Base-by-base conservation (phyloP, 2,113 vertebrate species). In the Alethe diademata region DNA sequence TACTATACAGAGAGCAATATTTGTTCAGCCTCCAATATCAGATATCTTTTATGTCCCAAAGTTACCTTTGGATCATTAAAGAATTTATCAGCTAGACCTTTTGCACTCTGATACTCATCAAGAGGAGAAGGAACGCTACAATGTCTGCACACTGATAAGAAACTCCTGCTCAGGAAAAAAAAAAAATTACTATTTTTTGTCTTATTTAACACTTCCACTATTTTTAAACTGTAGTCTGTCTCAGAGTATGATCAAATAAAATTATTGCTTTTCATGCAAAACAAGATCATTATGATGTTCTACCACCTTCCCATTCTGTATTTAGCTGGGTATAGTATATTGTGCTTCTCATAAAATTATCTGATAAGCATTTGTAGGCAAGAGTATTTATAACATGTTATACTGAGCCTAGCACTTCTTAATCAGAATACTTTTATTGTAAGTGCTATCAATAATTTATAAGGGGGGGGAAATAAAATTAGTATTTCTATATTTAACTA, bases 51-150 rank as follows among this genome's bases (percentile, higher is more conserved):
- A 93, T 82, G 94, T 96, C 42, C 70, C 66, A 72, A 95, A 95
- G 82, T 97, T 97, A 90, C 93, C 70, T 92, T 94, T 89, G 95
- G 84, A 96, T 97, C 96, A 96, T 94, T 97, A 96, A 94, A 95
- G 91, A 91, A 95, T 97, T 96, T 96, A 97, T 96, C 93, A 93
- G 91, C 92, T 81, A 93, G 89, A 94, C 94, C 89, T 97, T 97
- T 97, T 92, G 93, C 85, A 67, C 90, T 95, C 93, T 93, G 94
- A 97, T 97, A 94, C 75, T 51, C 88, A 96, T 97, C 95, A 84
- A 91, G 93, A 95, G 66, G 56, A 94, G 81, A 95, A 95, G 43
- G 72, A 43, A 86, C 89, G 71, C 53, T 92, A 69, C 76, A 92
- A 74, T 91, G 57, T 70, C 86, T 96, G 91, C 58, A 85, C 14